A percentile compares a stretch with the other conserved stretches of the same genome.
Evolutionary conservation across 1,140 invertebrate species (phyloP).

Genomic region (Drosophila quadrilineata): DNA sequence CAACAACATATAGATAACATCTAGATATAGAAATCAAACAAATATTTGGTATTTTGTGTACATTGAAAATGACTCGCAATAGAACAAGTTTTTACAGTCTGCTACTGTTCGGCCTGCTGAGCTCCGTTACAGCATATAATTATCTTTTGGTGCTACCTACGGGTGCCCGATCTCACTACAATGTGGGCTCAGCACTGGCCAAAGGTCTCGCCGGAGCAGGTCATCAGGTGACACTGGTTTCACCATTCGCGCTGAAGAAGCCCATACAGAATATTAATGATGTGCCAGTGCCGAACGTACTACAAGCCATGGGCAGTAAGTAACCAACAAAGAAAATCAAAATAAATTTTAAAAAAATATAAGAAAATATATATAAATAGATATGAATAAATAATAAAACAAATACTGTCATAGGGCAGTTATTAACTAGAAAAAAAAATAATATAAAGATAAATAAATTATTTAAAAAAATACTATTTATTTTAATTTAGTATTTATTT

Average conservation of each 20-base stretch:
- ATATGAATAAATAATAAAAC: too few relatives aligned
- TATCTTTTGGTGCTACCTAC: slow-evolving; percentile 82
- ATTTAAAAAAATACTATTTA: too few relatives aligned
- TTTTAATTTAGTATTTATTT: too few relatives aligned
- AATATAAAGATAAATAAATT: too few relatives aligned
- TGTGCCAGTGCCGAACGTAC: slow-evolving; percentile 50
- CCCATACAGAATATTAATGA: slow-evolving; percentile 83
- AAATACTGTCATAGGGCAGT: too few relatives aligned
- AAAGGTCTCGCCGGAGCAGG: slow-evolving; percentile 83
- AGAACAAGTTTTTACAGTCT: slow-evolving; percentile 47
- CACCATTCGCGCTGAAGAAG: slow-evolving; percentile 82
- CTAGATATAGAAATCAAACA: too few relatives aligned
- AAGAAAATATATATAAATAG: background rate
- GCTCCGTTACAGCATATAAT: slow-evolving; percentile 59
- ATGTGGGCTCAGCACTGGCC: slow-evolving; percentile 83
- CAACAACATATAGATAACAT: background rate
- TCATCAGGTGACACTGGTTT: slow-evolving; percentile 84
- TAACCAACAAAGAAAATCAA: background rate
- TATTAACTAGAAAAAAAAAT: too few relatives aligned
- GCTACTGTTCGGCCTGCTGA: slow-evolving; percentile 44
- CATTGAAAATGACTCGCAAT: slow-evolving; percentile 2
- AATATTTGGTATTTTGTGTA: too few relatives aligned
- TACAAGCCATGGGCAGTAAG: slow-evolving; percentile 49
- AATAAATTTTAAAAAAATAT: background rate
- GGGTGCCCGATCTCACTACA: slow-evolving; percentile 83